Evolutionary conservation across 2,888 invertebrate species (phyloP), one percentile per base, ranked within the genome.

Genomic region (Disparrhopalites patrizii): DNA sequence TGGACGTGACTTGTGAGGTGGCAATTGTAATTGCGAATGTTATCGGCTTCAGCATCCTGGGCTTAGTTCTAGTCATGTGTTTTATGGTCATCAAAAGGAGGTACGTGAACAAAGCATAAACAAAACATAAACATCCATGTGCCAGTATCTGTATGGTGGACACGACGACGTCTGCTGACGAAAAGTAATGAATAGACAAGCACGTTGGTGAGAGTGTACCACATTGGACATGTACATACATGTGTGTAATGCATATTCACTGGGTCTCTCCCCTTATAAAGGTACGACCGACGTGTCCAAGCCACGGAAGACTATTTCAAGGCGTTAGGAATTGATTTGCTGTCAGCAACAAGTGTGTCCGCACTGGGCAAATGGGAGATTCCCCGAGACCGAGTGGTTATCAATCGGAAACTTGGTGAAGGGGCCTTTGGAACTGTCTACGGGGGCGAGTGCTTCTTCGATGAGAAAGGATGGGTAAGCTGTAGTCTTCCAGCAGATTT

Each of bases 391-490:
- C 84, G 87, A 62, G 89, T 95, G 30, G 91, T 75, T 50, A 87
- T 93, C 71, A 93, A 91, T 81, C 83, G 92, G 23, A 88, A 88
- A 78, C 81, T 93, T 25, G 94, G 90, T 8, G 90, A 92, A 78
- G 95, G 94, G 18, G 93, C 93, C 0, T 95, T 94, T 79, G 95
- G 95, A 7, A 91, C 88, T 23, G 94, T 94, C 1, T 94, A 91
- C 79, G 91, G 91, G 36, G 95, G 95, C 0, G 93, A 94, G 80
- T 89, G 91, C 1, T 84, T 87, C 73, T 84, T 90, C 62, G 81
- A 84, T 25, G 82, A 82, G 10, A 83, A 82, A 68, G 88, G 87
- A 51, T 93, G 93, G 93, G 84, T 79, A 71, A 75, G 76, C n/a
- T n/a, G n/a, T n/a, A n/a, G n/a, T n/a, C n/a, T n/a, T n/a, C n/a